Conservation (phyloP, 2,888 invertebrate genomes). For the Antheraea yamamai region DNA sequence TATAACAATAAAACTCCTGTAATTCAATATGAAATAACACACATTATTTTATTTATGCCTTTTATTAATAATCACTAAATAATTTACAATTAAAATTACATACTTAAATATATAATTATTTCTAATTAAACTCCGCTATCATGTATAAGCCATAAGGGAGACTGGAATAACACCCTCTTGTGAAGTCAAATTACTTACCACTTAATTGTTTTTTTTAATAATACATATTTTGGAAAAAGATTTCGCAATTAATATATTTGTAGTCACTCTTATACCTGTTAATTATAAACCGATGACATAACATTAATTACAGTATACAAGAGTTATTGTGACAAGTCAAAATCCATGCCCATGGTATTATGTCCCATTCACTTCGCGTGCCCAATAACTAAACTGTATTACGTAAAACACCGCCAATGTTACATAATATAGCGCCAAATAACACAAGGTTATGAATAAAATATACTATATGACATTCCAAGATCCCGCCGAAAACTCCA, state of each 20-base stretch:
- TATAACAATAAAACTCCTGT: too few species aligned
- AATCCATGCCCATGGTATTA: too few species aligned
- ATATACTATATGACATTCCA: too few species aligned
- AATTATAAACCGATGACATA: background rate
- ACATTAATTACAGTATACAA: too few species aligned
- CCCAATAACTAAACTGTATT: too few species aligned
- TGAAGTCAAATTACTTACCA: background rate
- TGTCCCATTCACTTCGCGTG: too few species aligned
- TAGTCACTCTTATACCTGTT: background rate
- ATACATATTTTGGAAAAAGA: background rate
- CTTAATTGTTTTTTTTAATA: background rate
- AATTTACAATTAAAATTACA: conserved; percentile 30
- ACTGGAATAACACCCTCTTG: background rate
- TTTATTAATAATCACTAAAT: conserved; percentile 29
- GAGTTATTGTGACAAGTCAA: too few species aligned
- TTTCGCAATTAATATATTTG: background rate
- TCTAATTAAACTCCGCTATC: background rate
- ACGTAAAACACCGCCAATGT: too few species aligned
- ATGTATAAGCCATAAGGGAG: background rate
- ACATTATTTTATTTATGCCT: conserved; percentile 5
- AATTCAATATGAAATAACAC: background rate
- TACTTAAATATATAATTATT: conserved; percentile 14
- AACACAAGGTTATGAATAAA: too few species aligned
- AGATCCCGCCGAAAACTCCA: too few species aligned
- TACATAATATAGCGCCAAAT: too few species aligned